A percentile compares a stretch with the other conserved stretches of the same genome.
phyloP scores from a whole-genome alignment of 2,888 invertebrate genomes.

The Epirrhoe alternata region DNA sequence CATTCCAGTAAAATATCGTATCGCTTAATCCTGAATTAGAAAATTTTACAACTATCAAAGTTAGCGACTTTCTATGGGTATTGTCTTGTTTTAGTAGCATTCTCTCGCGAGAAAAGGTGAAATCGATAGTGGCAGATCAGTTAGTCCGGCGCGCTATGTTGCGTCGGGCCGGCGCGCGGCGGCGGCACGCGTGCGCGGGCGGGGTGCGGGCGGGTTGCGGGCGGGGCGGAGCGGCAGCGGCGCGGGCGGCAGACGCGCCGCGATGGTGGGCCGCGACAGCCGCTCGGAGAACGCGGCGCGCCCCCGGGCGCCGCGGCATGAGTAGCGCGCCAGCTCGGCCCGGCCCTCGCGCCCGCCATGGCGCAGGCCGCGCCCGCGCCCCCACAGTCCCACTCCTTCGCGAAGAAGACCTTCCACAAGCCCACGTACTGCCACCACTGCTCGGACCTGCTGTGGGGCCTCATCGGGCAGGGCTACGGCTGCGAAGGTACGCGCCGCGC shows the following conservation, averaged over 20 bases:
- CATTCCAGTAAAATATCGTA: not conserved
- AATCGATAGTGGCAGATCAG: constrained; percentile 58
- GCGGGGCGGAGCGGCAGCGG: constrained; percentile 48
- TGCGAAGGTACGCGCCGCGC: constrained; percentile 96
- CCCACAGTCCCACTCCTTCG: constrained; percentile 96
- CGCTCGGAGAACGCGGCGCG: constrained; percentile 85
- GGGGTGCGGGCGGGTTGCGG: constrained; percentile 35
- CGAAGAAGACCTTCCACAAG: constrained; percentile 99
- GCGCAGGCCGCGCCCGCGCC: constrained; percentile 86
- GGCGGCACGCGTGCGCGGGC: constrained; percentile 24
- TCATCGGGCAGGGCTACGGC: constrained; percentile 99
- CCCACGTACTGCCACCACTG: constrained; percentile 99
- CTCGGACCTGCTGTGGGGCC: constrained; percentile 99
- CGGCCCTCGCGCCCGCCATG: constrained; percentile 84
- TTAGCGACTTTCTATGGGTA: constrained; percentile 7
- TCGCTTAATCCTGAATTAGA: constrained; percentile 6
- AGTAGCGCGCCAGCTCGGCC: constrained; percentile 82
- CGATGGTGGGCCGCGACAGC: constrained; percentile 86
- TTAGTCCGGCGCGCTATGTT: constrained; percentile 45
- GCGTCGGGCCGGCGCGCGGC: constrained; percentile 47
- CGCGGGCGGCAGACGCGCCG: constrained; percentile 77
- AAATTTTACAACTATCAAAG: constrained; percentile 6
- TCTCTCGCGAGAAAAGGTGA: constrained; percentile 51
- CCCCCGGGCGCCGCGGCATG: constrained; percentile 85
- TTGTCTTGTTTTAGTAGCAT: constrained; percentile 24